phyloP scores from a whole-genome alignment of 2,113 vertebrate species.

The Saccopteryx bilineata region DNA sequence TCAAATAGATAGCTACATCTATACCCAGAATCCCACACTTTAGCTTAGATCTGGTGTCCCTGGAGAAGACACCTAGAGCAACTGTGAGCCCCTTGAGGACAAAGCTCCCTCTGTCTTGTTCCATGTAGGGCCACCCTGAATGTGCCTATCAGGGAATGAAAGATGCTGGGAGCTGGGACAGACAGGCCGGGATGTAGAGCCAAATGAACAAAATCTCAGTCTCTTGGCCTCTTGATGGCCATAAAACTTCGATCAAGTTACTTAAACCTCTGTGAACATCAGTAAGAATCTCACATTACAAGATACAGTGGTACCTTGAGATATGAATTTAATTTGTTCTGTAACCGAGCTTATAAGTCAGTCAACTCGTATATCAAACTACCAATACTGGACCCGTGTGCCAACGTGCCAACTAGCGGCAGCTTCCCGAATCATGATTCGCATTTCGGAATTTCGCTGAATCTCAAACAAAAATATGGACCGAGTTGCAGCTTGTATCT shows the following conservation, averaged over 20 bases:
- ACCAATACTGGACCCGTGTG: too few relatives aligned
- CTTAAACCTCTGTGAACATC: neutral
- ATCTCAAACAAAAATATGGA: too few relatives aligned
- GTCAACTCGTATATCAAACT: too few relatives aligned
- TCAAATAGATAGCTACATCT: neutral
- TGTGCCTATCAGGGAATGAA: neutral
- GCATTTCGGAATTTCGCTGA: too few relatives aligned
- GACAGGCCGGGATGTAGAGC: rapidly evolving
- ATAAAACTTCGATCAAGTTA: neutral
- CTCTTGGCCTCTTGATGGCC: neutral
- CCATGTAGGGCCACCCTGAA: neutral
- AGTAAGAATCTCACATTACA: neutral
- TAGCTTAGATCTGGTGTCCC: neutral
- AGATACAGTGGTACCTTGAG: too few relatives aligned
- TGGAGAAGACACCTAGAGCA: neutral
- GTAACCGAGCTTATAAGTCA: too few relatives aligned
- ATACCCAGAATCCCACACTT: neutral
- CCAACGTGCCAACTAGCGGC: too few relatives aligned
- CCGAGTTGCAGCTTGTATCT: too few relatives aligned
- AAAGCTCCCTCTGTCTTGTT: neutral
- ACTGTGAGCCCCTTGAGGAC: neutral
- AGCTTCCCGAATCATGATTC: too few relatives aligned
- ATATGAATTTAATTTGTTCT: too few relatives aligned
- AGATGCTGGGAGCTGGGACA: rapidly evolving
- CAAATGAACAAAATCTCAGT: neutral